Evolutionary conservation across 2,888 invertebrate species (phyloP).

Genomic region (Meghimatium bilineatum): DNA sequence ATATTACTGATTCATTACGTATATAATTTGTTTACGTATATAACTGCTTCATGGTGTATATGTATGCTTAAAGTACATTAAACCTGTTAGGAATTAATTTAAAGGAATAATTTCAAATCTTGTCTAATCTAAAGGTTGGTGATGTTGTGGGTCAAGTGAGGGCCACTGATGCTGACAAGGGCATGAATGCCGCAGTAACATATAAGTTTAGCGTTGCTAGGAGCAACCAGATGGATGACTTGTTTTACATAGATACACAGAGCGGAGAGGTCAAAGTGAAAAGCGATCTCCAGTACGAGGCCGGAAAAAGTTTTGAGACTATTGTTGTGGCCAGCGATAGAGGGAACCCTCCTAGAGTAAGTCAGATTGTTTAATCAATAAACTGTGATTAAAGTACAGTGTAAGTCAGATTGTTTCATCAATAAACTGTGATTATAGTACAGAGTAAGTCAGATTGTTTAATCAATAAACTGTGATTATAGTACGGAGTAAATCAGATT

Average conservation of each 20-base stretch:
- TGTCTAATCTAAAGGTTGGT: slow-evolving; percentile 19
- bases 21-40: too few relatives aligned
- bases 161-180: slow-evolving; percentile 91
- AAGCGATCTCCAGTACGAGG: slow-evolving; percentile 54
- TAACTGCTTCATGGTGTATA: too few relatives aligned
- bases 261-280: slow-evolving; percentile 59
- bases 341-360: slow-evolving; percentile 55
- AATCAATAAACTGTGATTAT: too few relatives aligned
- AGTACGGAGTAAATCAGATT: too few relatives aligned
- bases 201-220: slow-evolving; percentile 72
- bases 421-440: too few relatives aligned
- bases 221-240: slow-evolving; percentile 44
- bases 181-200: slow-evolving; percentile 82
- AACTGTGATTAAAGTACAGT: too few relatives aligned
- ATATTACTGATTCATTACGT: too few relatives aligned
- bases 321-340: slow-evolving; percentile 65
- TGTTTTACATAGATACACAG: slow-evolving; percentile 55
- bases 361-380: not conserved
- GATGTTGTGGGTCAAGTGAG: slow-evolving; percentile 79
- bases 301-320: slow-evolving; percentile 54
- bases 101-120: too few relatives aligned
- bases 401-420: too few relatives aligned
- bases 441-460: too few relatives aligned
- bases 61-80: too few relatives aligned
- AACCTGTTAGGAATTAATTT: too few relatives aligned